These are phyloP conservation scores for Regulus satrapa DNA, from an alignment of 2,113 vertebrate genomes.

Conservation along the genomic window DNA sequence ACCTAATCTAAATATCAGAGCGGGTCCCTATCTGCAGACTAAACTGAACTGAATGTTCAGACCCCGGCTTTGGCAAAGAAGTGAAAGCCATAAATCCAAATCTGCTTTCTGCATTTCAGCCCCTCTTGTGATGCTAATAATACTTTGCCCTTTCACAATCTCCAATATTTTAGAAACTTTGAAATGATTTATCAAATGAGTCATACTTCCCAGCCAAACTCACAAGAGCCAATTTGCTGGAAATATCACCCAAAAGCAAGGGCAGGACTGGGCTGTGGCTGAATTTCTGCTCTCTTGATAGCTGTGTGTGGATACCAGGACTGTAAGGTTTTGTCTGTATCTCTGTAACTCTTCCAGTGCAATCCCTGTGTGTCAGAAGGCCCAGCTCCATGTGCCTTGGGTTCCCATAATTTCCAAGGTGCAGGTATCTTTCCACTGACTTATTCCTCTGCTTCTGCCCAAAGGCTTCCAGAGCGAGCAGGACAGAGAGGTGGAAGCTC, in stretches of 20 bases:
- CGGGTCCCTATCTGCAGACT: background rate
- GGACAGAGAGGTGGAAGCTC: background rate
- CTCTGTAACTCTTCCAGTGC: background rate
- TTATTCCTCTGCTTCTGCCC: background rate
- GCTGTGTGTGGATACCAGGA: background rate
- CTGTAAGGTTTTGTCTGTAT: background rate
- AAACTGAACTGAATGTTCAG: constrained; percentile 28
- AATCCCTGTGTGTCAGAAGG: background rate
- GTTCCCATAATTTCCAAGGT: background rate
- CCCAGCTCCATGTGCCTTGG: background rate
- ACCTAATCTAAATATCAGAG: constrained; percentile 29
- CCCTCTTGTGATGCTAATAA: constrained; percentile 5
- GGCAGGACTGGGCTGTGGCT: background rate
- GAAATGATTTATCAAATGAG: constrained; percentile 7
- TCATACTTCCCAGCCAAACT: background rate
- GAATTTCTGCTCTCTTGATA: background rate
- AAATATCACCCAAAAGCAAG: background rate
- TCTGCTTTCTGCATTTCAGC: constrained; percentile 8
- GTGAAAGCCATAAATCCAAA: constrained; percentile 10
- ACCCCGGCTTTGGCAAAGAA: background rate
- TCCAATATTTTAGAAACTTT: constrained; percentile 23
- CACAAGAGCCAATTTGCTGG: background rate
- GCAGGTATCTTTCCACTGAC: background rate
- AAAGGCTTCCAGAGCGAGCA: background rate
- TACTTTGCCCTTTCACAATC: constrained; percentile 27